phyloP scores from a whole-genome alignment of 2,888 invertebrate species.

The Physocephala rufipes region DNA sequence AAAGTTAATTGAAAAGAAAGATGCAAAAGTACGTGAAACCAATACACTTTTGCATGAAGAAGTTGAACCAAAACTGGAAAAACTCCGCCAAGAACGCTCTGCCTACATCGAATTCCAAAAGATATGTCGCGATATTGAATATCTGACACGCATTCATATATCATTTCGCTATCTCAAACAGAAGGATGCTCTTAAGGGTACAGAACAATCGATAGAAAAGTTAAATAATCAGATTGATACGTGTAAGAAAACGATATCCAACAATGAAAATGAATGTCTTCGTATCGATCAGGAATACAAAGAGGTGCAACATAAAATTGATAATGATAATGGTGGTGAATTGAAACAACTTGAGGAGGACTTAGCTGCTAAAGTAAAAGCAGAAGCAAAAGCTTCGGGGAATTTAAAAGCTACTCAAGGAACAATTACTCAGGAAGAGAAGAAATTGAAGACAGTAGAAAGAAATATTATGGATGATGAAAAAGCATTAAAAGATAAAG shows the following conservation, averaged over 20 bases:
- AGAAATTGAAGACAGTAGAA: conserved; percentile 74
- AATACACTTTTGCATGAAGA: conserved; percentile 82
- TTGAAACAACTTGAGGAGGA: conserved; percentile 73
- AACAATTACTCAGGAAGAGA: conserved; percentile 74
- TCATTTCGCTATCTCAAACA: conserved; percentile 66
- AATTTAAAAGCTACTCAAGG: conserved; percentile 74
- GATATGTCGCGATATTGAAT: conserved; percentile 83
- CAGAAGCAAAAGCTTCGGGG: conserved; percentile 74
- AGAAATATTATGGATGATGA: conserved; percentile 77
- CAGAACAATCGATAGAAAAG: conserved; percentile 68
- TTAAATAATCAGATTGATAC: conserved; percentile 70
- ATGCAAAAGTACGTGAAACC: conserved; percentile 87
- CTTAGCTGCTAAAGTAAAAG: conserved; percentile 72
- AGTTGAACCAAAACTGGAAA: conserved; percentile 88
- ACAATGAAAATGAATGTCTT: conserved; percentile 68
- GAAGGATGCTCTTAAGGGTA: conserved; percentile 67
- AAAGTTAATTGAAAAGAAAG: conserved; percentile 91
- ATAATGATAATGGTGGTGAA: conserved; percentile 74
- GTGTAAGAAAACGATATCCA: conserved; percentile 69
- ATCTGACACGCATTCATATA: conserved; percentile 73
- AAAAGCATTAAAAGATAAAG: conserved; percentile 70
- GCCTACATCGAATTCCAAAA: conserved; percentile 90
- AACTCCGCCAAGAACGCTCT: conserved; percentile 83
- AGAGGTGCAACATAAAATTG: conserved; percentile 73
- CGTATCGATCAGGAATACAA: conserved; percentile 70